Evolutionary conservation across 2,888 invertebrate genomes (phyloP).

Genomic region (Tholera decimalis): DNA sequence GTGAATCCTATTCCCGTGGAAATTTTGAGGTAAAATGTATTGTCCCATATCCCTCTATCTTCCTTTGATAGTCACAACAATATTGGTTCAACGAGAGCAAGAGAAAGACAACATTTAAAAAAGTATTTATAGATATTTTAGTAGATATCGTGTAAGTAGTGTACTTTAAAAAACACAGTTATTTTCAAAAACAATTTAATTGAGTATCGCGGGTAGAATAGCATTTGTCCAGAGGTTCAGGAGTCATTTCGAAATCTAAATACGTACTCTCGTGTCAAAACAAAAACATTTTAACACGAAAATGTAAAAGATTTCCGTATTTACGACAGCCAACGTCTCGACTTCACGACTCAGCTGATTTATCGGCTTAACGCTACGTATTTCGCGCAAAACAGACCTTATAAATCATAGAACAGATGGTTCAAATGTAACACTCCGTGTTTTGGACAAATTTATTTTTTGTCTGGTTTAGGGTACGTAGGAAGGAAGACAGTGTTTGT

Average conservation of each 20-base stretch:
- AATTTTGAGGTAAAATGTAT: no score
- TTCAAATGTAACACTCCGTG: conserved; percentile 70
- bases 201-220: no score
- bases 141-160: no score
- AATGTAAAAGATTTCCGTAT: conserved; percentile 68
- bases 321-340: conserved; percentile 67
- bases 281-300: conserved; percentile 55
- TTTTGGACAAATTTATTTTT: conserved; percentile 65
- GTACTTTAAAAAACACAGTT: no score
- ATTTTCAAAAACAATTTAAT: no score
- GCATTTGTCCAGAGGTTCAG: no score
- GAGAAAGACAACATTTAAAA: no score
- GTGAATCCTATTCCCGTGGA: no score
- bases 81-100: no score
- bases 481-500: not conserved
- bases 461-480: conserved; percentile 22
- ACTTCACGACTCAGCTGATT: conserved; percentile 69
- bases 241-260: conserved; percentile 8
- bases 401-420: conserved; percentile 82
- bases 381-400: conserved; percentile 73
- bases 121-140: no score
- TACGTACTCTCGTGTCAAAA: conserved; percentile 35
- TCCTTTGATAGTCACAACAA: no score
- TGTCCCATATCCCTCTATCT: no score
- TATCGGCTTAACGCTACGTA: conserved; percentile 68